These are phyloP conservation scores for Mystacides longicornis DNA, from an alignment of 2,888 invertebrate genomes.

Conservation along the genomic window DNA sequence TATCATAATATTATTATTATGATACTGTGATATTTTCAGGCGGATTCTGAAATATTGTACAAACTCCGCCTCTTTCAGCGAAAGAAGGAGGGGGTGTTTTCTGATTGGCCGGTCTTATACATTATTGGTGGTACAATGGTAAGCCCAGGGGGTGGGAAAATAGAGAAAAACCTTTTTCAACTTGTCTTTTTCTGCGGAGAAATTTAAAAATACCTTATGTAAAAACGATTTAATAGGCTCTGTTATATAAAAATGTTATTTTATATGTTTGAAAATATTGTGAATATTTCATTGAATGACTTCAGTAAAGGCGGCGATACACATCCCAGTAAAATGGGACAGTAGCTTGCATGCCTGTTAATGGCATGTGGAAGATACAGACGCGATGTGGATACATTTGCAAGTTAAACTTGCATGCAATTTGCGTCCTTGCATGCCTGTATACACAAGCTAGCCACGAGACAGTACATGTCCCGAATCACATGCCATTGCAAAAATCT, in stretches of 20 bases:
- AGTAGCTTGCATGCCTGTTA: too few species aligned
- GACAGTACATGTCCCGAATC: too few species aligned
- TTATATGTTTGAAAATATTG: background rate
- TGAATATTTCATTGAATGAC: background rate
- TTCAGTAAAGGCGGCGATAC: background rate
- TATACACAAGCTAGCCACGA: too few species aligned
- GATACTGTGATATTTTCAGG: constrained; percentile 8
- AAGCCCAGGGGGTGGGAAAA: constrained; percentile 17
- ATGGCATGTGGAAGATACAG: too few species aligned
- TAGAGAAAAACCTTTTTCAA: constrained; percentile 19
- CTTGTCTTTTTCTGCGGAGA: constrained; percentile 15
- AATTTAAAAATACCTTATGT: constrained; percentile 11
- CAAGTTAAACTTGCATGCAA: too few species aligned
- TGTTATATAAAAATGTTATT: background rate
- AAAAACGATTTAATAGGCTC: background rate
- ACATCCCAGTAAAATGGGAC: background rate
- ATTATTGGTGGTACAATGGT: background rate
- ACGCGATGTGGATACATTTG: too few species aligned
- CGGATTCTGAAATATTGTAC: constrained; percentile 7
- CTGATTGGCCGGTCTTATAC: constrained; percentile 13
- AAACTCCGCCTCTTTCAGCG: constrained; percentile 14
- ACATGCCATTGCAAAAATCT: too few species aligned
- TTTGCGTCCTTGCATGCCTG: too few species aligned
- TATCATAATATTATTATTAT: too few species aligned
- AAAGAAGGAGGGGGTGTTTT: background rate